These are phyloP conservation scores for Chrysaora quinquecirrha DNA, from an alignment of 30 jellyfish, hydroid and myxozoan genomes.

Conservation along the genomic window DNA sequence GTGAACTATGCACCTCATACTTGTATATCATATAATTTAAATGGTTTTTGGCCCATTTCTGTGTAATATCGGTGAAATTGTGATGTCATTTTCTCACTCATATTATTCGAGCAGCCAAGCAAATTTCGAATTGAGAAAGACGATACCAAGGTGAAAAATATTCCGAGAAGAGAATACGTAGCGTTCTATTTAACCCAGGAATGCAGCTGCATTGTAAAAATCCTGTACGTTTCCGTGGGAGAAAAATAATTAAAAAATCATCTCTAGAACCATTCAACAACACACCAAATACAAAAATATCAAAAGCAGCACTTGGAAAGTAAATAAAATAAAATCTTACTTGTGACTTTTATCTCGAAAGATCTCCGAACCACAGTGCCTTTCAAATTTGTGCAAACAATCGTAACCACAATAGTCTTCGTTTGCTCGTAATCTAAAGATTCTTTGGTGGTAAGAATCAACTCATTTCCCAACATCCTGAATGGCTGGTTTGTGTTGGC, in stretches of 20 bases:
- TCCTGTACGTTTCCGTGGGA: no score
- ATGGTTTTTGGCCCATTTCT: no score
- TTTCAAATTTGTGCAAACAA: constrained; percentile 18
- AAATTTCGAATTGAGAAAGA: no score
- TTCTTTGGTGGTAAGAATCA: constrained; percentile 27
- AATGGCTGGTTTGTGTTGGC: constrained; percentile 42
- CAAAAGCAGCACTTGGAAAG: not conserved
- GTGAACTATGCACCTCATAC: no score
- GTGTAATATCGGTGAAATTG: no score
- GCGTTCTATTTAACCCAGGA: no score
- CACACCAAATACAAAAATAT: not conserved
- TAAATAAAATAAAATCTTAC: not conserved
- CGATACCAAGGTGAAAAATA: no score
- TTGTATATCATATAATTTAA: no score
- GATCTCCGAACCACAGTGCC: constrained; percentile 11
- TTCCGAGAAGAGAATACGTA: no score
- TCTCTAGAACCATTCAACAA: not conserved
- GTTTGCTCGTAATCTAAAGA: constrained; percentile 58
- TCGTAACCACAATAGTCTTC: constrained; percentile 6
- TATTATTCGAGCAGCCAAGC: no score
- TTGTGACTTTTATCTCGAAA: constrained; percentile 14
- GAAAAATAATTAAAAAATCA: not conserved
- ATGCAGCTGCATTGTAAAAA: no score
- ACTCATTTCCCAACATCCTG: constrained; percentile 28
- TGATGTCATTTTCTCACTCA: no score